A percentile compares a stretch with the other conserved stretches of the same genome.
Evolutionary conservation across 1,140 invertebrate genomes (phyloP).

Genomic region (Trichogramma pretiosum): DNA sequence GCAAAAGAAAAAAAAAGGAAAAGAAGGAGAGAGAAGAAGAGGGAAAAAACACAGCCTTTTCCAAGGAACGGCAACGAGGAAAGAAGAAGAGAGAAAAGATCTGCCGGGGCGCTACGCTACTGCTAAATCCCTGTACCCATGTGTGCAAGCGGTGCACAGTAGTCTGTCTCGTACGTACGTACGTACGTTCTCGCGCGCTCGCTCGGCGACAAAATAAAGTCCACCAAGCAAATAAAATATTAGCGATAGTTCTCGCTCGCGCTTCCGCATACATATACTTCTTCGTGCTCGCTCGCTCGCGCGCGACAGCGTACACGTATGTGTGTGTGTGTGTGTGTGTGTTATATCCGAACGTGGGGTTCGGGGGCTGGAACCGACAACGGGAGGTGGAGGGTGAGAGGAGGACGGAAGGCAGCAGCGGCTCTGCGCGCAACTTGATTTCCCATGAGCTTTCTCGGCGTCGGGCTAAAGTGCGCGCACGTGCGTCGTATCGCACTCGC

Average conservation of each 20-base stretch:
- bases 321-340: not conserved
- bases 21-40: not conserved
- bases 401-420: too few species aligned
- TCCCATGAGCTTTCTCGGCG: constrained; percentile 30
- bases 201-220: constrained; percentile 16
- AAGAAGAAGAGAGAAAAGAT: constrained; percentile 1
- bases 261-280: constrained; percentile 11
- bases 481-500: too few species aligned
- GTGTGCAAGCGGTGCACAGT: too few species aligned
- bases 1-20: constrained; percentile 1
- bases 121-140: not conserved
- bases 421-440: constrained; percentile 34
- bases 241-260: constrained; percentile 22
- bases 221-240: constrained; percentile 28
- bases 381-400: too few species aligned
- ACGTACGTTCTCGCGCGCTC: constrained; percentile 1
- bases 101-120: not conserved
- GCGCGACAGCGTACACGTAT: not conserved
- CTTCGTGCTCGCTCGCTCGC: constrained; percentile 6
- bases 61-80: too few species aligned
- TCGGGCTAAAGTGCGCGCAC: too few species aligned
- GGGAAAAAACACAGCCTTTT: too few species aligned
- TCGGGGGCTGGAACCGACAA: constrained; percentile 16
- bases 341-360: not conserved
- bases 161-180: too few species aligned